Evolutionary conservation across 1,140 invertebrate genomes (phyloP).

Genomic region (Cydia amplana): DNA sequence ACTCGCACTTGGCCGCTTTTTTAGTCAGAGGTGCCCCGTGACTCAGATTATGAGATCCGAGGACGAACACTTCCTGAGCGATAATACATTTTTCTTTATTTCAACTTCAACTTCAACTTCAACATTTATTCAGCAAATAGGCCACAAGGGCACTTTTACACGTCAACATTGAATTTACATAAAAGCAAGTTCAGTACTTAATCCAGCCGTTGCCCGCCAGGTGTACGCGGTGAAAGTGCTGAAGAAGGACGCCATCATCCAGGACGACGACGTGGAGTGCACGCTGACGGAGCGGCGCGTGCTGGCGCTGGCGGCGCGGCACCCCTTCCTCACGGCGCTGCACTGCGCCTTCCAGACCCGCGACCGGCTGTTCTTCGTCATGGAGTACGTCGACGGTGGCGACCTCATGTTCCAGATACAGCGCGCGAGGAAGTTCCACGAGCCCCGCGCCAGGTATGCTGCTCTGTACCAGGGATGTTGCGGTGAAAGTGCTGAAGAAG

Average conservation of each 20-base stretch:
- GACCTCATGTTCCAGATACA: too few relatives aligned
- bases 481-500: slow-evolving; percentile 99
- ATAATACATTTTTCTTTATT: background rate
- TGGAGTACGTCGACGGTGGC: too few relatives aligned
- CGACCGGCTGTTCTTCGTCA: too few relatives aligned
- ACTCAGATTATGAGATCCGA: slow-evolving; percentile 46
- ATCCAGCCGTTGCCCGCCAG: slow-evolving; percentile 42
- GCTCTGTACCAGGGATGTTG: too few relatives aligned
- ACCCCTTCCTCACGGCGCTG: slow-evolving; percentile 98
- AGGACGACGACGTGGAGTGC: slow-evolving; percentile 99
- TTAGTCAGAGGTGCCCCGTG: slow-evolving; percentile 41
- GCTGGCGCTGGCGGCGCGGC: slow-evolving; percentile 95
- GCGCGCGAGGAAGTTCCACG: too few relatives aligned
- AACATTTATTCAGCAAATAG: too few relatives aligned
- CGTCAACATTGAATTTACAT: too few relatives aligned
- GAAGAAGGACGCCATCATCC: slow-evolving; percentile 99
- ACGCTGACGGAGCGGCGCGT: slow-evolving; percentile 99
- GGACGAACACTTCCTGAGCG: slow-evolving; percentile 8
- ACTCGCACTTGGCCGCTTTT: too few relatives aligned
- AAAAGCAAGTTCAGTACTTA: too few relatives aligned
- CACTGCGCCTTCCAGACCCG: slow-evolving; percentile 89
- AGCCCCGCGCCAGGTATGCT: slow-evolving; percentile 87
- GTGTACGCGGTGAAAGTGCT: slow-evolving; percentile 98
- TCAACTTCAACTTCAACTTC: too few relatives aligned
- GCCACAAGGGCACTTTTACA: too few relatives aligned